Conservation (phyloP, 64 coral and sea anemone species). For the Catalaphyllia jardinei region DNA sequence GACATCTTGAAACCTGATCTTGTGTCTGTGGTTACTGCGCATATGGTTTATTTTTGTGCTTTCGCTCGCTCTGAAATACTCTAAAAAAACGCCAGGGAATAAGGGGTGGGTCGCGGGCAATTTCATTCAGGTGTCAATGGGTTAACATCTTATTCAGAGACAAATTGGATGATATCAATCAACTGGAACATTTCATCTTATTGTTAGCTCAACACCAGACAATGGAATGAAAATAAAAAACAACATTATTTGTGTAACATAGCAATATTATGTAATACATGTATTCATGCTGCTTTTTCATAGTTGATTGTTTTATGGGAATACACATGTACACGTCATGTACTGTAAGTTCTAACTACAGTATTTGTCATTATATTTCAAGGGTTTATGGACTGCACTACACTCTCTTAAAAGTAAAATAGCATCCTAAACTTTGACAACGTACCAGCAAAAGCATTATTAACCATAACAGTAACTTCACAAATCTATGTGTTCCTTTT, state of each 20-base stretch:
- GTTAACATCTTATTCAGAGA: background rate
- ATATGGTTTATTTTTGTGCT: no score
- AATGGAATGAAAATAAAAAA: constrained; percentile 15
- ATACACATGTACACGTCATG: no score
- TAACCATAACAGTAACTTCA: constrained; percentile 22
- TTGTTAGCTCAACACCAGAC: background rate
- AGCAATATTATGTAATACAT: constrained; percentile 43
- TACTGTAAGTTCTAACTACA: no score
- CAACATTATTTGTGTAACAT: background rate
- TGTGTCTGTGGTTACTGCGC: no score
- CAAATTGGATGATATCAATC: background rate
- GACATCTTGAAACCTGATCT: no score
- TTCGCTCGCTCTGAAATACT: no score
- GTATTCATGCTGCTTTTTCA: background rate
- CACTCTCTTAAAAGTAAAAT: constrained; percentile 33
- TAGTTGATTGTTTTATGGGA: background rate
- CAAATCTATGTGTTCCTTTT: background rate
- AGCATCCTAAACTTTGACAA: constrained; percentile 44
- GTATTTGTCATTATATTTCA: background rate
- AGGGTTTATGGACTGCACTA: constrained; percentile 18
- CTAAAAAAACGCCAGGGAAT: no score
- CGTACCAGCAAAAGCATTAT: constrained; percentile 21
- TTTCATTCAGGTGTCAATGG: no score
- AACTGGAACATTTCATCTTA: background rate
- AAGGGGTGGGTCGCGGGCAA: no score